Conservation (phyloP, 2,797 vertebrate species). For the Poeciliopsis infans region DNA sequence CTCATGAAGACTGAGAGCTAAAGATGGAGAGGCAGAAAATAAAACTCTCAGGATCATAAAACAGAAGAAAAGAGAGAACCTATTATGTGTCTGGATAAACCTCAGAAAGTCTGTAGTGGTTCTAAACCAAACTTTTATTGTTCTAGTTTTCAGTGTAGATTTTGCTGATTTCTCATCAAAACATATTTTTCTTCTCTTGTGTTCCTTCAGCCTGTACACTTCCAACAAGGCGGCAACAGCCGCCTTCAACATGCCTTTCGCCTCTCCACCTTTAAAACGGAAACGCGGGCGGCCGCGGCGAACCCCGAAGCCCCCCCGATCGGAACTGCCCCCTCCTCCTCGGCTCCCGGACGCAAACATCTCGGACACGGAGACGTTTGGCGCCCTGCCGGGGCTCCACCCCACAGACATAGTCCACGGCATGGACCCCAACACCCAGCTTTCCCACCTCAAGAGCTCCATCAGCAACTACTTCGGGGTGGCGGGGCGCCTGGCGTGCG, state of each 20-base stretch:
- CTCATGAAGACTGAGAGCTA: neutral
- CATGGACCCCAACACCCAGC: slow-evolving; percentile 92
- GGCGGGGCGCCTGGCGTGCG: slow-evolving; percentile 95
- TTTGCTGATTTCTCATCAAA: neutral
- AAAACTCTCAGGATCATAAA: neutral
- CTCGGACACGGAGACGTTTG: slow-evolving; percentile 68
- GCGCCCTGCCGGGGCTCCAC: slow-evolving; percentile 88
- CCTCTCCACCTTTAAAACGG: slow-evolving; percentile 87
- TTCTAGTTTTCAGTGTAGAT: neutral
- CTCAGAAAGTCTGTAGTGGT: no score
- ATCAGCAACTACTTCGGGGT: slow-evolving; percentile 98
- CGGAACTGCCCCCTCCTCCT: slow-evolving; percentile 80
- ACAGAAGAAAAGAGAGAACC: no score
- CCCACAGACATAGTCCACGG: slow-evolving; percentile 92
- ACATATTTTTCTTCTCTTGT: neutral
- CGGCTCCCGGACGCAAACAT: slow-evolving; percentile 67
- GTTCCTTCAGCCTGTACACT: slow-evolving; percentile 83
- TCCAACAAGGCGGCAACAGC: slow-evolving; percentile 87
- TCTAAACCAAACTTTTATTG: neutral
- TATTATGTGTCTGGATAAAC: no score
- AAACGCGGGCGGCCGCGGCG: slow-evolving; percentile 92
- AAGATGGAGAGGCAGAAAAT: neutral
- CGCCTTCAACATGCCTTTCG: slow-evolving; percentile 86
- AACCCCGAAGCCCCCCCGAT: slow-evolving; percentile 88
- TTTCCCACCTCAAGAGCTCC: slow-evolving; percentile 96